Evolutionary conservation across 2,113 vertebrate genomes (phyloP).

Genomic region (Marcusenius ussheri): DNA sequence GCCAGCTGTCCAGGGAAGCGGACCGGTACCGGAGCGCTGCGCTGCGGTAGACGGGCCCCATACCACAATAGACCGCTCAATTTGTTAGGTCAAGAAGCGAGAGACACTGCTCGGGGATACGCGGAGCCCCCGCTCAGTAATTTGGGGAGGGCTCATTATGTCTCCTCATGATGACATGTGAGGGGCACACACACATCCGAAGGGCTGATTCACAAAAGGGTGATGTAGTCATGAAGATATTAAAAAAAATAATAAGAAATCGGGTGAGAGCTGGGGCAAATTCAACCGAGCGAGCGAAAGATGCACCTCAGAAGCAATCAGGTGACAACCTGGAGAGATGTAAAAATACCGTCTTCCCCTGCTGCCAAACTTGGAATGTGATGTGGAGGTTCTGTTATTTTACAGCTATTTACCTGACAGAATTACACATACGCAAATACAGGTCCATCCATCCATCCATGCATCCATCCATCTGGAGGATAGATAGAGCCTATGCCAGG

Average conservation of each 20-base stretch:
- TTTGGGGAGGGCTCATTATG: background rate
- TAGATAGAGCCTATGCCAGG: background rate
- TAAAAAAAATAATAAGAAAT: background rate
- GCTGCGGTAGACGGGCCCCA: background rate
- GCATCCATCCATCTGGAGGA: background rate
- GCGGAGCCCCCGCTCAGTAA: background rate
- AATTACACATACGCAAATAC: background rate
- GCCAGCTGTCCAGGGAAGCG: background rate
- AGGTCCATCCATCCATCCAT: background rate
- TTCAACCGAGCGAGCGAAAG: background rate
- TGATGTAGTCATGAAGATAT: background rate
- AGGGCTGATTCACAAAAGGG: background rate
- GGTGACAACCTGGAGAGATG: background rate
- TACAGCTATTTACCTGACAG: constrained; percentile 1
- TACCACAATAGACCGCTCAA: background rate
- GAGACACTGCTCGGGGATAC: background rate
- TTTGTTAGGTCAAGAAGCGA: constrained; percentile 12
- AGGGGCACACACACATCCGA: background rate
- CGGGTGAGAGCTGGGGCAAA: background rate
- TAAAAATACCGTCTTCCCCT: background rate
- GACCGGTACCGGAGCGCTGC: background rate
- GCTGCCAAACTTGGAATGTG: background rate
- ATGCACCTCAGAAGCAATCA: background rate
- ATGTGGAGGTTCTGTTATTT: background rate
- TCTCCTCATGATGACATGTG: background rate